Percentiles rank a stretch among this genome's conserved stretches.
Conservation (phyloP, 2,113 vertebrate species). For the Prietella phreatophila region DNA sequence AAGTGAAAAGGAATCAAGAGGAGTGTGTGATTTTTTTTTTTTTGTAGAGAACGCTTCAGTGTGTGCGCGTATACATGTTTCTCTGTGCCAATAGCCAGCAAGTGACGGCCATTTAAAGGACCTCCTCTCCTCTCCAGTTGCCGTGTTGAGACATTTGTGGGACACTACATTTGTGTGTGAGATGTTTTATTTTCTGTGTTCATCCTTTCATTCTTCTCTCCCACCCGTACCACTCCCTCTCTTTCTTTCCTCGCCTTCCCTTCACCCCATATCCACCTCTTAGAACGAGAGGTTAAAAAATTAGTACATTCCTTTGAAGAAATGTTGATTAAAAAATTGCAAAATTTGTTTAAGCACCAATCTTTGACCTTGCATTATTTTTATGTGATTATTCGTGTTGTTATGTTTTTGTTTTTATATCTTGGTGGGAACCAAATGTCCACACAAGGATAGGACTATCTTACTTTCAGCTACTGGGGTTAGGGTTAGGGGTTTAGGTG, state of each 20-base stretch:
- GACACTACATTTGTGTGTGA: constrained; percentile 62
- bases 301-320: constrained; percentile 81
- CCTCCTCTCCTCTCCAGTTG: constrained; percentile 59
- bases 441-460: background rate
- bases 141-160: constrained; percentile 71
- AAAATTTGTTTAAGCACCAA: constrained; percentile 75
- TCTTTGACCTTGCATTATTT: constrained; percentile 62
- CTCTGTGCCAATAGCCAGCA: constrained; percentile 67
- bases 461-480: background rate
- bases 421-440: background rate
- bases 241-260: constrained; percentile 31
- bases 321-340: constrained; percentile 75
- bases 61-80: constrained; percentile 50
- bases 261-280: constrained; percentile 62
- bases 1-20: constrained; percentile 37
- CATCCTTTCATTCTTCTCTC: constrained; percentile 58
- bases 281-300: constrained; percentile 64
- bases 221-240: constrained; percentile 20
- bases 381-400: background rate
- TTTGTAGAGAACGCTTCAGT: constrained; percentile 51
- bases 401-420: background rate
- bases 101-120: constrained; percentile 55
- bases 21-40: constrained; percentile 59
- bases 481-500: background rate
- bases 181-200: constrained; percentile 64